Percentiles rank a stretch among this genome's conserved stretches.
Evolutionary conservation across 1,140 invertebrate species (phyloP).

Genomic region (Hermetia illucens): DNA sequence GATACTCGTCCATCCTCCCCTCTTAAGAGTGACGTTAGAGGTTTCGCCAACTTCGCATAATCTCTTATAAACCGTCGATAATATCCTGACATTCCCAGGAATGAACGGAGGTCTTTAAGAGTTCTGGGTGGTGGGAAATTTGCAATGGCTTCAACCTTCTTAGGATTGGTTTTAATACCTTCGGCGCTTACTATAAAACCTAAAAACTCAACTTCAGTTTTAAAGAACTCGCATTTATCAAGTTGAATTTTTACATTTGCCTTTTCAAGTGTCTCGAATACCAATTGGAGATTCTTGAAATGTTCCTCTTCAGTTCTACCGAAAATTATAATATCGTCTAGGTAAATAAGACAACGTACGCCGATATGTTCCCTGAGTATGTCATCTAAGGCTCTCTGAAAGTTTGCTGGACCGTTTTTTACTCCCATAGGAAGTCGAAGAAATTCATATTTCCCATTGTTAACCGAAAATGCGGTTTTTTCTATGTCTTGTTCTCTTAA

Average conservation of each 20-base stretch:
- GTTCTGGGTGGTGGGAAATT: slow-evolving; percentile 10
- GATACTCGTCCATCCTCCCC: slow-evolving; percentile 4
- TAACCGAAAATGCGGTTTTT: slow-evolving; percentile 28
- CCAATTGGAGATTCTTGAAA: slow-evolving; percentile 9
- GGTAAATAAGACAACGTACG: slow-evolving; percentile 14
- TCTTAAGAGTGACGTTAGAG: slow-evolving; percentile 6
- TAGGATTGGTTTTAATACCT: slow-evolving; percentile 11
- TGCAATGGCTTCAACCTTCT: slow-evolving; percentile 9
- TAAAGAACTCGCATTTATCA: slow-evolving; percentile 9
- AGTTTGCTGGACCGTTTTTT: slow-evolving; percentile 28
- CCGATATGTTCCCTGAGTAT: slow-evolving; percentile 17
- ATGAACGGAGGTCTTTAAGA: no score
- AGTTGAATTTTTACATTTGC: slow-evolving; percentile 9
- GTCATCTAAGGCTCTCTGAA: slow-evolving; percentile 31
- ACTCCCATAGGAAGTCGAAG: slow-evolving; percentile 26
- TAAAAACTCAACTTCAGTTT: slow-evolving; percentile 9
- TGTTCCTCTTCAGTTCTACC: slow-evolving; percentile 15
- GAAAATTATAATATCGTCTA: slow-evolving; percentile 14
- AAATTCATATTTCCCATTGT: slow-evolving; percentile 28
- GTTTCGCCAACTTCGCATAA: slow-evolving; percentile 9
- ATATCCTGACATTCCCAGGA: slow-evolving; percentile 7
- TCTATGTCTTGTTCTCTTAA: slow-evolving; percentile 19
- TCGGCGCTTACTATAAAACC: slow-evolving; percentile 9
- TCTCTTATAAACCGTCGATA: slow-evolving; percentile 16
- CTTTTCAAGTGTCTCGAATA: slow-evolving; percentile 5